Evolutionary conservation across 1,140 invertebrate species (phyloP).

Genomic region (Callitettix versicolor): DNA sequence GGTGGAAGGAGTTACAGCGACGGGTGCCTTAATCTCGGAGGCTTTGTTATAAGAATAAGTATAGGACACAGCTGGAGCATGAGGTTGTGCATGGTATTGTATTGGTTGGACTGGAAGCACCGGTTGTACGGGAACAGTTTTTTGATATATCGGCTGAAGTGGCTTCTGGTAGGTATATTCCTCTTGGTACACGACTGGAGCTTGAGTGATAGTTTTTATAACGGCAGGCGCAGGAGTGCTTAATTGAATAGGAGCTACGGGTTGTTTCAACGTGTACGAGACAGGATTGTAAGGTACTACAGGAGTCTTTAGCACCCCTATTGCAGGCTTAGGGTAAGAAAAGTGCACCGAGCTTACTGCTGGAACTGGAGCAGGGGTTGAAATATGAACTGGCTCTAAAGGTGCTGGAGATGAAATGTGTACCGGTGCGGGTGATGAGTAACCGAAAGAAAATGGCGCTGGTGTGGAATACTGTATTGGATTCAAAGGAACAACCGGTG

Average conservation of each 20-base stretch:
- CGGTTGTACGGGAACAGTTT: not conserved
- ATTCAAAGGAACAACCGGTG: slow-evolving; percentile 19
- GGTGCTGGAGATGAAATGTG: slow-evolving; percentile 6
- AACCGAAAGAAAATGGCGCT: slow-evolving; percentile 2
- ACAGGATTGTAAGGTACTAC: slow-evolving; percentile 20
- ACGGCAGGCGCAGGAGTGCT: not conserved
- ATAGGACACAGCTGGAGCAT: slow-evolving; percentile 9
- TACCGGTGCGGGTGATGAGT: slow-evolving; percentile 12
- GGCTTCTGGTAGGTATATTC: not conserved
- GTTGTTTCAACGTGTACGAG: slow-evolving; percentile 16
- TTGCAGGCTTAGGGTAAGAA: slow-evolving; percentile 11
- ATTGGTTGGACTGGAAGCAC: no score
- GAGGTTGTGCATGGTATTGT: no score
- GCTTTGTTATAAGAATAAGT: slow-evolving; percentile 26
- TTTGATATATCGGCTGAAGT: not conserved
- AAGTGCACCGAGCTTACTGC: not conserved
- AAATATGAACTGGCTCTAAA: not conserved
- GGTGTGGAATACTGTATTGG: slow-evolving; percentile 19
- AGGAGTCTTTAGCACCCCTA: slow-evolving; percentile 12
- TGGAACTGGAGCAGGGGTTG: slow-evolving; percentile 3
- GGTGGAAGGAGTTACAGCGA: no score
- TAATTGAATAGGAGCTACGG: no score
- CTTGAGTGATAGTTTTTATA: not conserved
- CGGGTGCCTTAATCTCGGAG: no score
- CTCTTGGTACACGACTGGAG: not conserved